These are phyloP conservation scores for Eulemur rubriventer DNA, from an alignment of 2,797 vertebrate genomes.

Conservation along the genomic window DNA sequence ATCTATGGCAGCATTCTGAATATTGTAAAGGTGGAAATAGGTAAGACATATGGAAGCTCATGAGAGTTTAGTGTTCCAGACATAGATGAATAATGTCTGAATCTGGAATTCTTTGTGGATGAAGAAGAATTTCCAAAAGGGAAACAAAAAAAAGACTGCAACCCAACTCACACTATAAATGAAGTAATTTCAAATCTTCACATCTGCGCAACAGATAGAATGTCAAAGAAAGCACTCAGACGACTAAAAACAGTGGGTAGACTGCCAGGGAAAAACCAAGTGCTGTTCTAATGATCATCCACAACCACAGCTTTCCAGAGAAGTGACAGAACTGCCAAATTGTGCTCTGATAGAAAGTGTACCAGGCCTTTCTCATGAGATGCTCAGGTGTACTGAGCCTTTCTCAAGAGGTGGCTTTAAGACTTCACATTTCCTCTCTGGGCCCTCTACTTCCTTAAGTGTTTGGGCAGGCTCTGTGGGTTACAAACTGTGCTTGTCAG, in stretches of 20 bases:
- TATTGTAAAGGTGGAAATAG: conserved; percentile 52
- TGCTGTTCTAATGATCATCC: neutral
- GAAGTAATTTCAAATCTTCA: conserved; percentile 69
- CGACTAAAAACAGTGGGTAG: conserved; percentile 32
- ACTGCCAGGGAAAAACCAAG: conserved; percentile 46
- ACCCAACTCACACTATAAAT: conserved; percentile 58
- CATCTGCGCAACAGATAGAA: conserved; percentile 72
- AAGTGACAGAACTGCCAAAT: neutral
- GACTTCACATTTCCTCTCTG: neutral
- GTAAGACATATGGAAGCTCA: conserved; percentile 42
- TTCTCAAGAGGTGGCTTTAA: neutral
- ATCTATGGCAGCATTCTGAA: conserved; percentile 30
- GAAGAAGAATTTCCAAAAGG: conserved; percentile 70
- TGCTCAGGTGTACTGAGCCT: neutral
- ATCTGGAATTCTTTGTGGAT: conserved; percentile 71
- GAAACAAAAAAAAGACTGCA: conserved; percentile 18
- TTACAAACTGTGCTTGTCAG: conserved; percentile 28
- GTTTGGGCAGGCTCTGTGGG: neutral
- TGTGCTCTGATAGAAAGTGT: neutral
- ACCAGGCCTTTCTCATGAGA: neutral
- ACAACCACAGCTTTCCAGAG: conserved; percentile 32
- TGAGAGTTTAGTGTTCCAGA: conserved; percentile 64
- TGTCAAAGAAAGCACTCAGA: conserved; percentile 58
- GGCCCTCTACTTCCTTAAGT: conserved; percentile 1
- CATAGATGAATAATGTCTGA: conserved; percentile 74